Evolutionary conservation across 2,113 vertebrate species (phyloP), one percentile per base, ranked within the genome.

Genomic region (Sakesphorus luctuosus): DNA sequence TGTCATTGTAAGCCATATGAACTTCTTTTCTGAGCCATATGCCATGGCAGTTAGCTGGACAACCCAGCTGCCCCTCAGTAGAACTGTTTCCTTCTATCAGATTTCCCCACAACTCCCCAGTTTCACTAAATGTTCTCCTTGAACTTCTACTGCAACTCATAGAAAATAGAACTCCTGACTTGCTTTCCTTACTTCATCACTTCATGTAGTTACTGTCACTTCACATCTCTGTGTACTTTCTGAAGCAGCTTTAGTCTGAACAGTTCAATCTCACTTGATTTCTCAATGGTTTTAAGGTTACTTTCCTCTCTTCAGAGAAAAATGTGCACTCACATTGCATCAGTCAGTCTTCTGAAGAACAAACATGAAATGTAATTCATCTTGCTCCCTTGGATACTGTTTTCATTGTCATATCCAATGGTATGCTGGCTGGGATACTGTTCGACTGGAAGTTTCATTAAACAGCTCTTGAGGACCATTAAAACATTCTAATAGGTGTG

Each of bases 321-420:
- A 75, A 49, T 1, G 0, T 13, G 79, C 83, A 47, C 24, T 40
- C 59, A 59, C 12, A 9, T 91, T 81, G 61, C 84, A 24, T 94
- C 92, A 94, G 31, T 47, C 77, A 43, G 84, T 18, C 50, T 86
- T 43, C 88, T n/a, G 44, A 84, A 94, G 84, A 81, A 55, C 36
- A 90, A 85, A 49, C 35, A 50, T 14, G 46, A 84, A 67, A 52
- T 47, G 28, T 16, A 82, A 80, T 52, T 87, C 33, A 7, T 11
- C 13, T 68, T 56, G 77, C 89, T 97, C 61, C 72, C 62, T 28
- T 75, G 73, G 93, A 59, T 61, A 56, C 52, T 89, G 93, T 87
- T 93, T 90, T 84, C 74, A 25, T 56, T 96, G 94, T 96, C 94
- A 96, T 94, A 95, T 78, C 61, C 93, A 89, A 67, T 94, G 96